Conservation (phyloP, 2,797 vertebrate genomes). For the Sebastes glaucus region DNA sequence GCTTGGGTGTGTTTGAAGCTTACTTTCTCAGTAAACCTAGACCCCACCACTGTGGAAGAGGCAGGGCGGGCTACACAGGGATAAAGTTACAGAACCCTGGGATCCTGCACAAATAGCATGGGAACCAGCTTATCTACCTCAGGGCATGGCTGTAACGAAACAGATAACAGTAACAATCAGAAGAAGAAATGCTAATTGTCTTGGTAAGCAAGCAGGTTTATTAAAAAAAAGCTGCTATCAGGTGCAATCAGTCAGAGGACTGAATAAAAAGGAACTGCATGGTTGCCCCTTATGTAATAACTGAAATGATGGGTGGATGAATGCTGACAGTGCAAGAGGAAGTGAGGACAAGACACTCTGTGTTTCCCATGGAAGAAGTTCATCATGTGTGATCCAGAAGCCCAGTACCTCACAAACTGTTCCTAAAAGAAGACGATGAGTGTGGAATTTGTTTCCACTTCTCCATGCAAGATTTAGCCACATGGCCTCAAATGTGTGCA, state of each 20-base stretch:
- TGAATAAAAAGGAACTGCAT: conserved; percentile 23
- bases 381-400: background rate
- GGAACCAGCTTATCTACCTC: conserved; percentile 67
- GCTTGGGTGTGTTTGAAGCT: conserved; percentile 46
- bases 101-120: conserved; percentile 70
- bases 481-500: conserved; percentile 11
- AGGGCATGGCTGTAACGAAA: conserved; percentile 64
- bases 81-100: conserved; percentile 74
- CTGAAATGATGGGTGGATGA: conserved; percentile 12
- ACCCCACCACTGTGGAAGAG: conserved; percentile 50
- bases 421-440: background rate
- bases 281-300: conserved; percentile 35
- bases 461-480: conserved; percentile 32
- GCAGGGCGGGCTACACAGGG: conserved; percentile 62
- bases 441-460: conserved; percentile 4
- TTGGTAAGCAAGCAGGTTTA: background rate
- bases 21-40: conserved; percentile 77
- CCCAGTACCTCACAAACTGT: background rate
- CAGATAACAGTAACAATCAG: conserved; percentile 57
- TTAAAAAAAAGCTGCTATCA: background rate
- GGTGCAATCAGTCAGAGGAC: background rate
- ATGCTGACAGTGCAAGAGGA: conserved; percentile 51
- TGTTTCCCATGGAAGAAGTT: conserved; percentile 32
- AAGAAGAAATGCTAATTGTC: conserved; percentile 22
- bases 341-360: conserved; percentile 23